Conservation (phyloP, 2,113 vertebrate genomes). For the Heloderma charlesbogerti region DNA sequence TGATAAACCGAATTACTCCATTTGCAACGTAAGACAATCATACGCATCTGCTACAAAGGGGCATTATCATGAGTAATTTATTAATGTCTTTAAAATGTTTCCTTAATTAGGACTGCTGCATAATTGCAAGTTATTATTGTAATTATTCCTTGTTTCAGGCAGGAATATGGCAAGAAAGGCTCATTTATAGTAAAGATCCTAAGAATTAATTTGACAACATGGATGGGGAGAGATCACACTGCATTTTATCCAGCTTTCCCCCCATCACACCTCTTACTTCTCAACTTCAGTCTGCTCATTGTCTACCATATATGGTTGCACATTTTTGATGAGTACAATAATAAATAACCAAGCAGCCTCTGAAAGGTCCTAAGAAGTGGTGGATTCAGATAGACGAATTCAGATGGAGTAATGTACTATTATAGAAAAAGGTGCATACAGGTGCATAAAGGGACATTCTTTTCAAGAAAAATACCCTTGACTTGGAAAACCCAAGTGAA, state of each 20-base stretch:
- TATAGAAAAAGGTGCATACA: background rate
- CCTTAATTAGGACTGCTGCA: constrained; percentile 14
- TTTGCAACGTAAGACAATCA: constrained; percentile 17
- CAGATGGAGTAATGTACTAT: background rate
- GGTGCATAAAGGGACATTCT: background rate
- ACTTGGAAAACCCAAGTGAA: background rate
- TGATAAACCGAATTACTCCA: background rate
- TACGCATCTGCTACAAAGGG: background rate
- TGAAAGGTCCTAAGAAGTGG: background rate
- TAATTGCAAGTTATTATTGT: constrained; percentile 24
- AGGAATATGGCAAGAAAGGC: constrained; percentile 13
- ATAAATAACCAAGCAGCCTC: background rate
- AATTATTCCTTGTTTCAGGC: constrained; percentile 26
- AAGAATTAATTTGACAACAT: constrained; percentile 13
- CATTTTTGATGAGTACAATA: background rate
- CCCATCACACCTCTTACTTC: background rate
- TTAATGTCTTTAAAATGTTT: constrained; percentile 28
- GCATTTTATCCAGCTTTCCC: background rate
- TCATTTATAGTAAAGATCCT: background rate
- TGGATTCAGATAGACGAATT: background rate
- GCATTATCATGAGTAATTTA: constrained; percentile 11
- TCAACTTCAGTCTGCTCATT: background rate
- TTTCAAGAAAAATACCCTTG: background rate
- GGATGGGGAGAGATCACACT: background rate
- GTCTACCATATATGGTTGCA: background rate